Percentiles rank a stretch among this genome's conserved stretches.
Evolutionary conservation across 2,113 vertebrate genomes (phyloP).

Genomic region (Motacilla alba): DNA sequence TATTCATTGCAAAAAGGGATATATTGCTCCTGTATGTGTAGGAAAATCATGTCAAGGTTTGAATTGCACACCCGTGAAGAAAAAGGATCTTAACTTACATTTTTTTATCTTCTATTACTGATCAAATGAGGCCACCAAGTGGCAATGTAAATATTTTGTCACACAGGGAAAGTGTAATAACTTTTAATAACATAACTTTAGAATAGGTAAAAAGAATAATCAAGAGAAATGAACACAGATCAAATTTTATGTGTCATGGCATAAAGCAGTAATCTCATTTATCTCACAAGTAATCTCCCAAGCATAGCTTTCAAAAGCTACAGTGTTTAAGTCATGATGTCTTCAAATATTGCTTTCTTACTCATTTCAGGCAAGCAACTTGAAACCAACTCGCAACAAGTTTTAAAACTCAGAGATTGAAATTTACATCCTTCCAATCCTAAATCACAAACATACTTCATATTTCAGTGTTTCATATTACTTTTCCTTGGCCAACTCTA

Average conservation of each 20-base stretch:
- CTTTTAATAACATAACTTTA: background rate
- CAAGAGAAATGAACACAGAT: background rate
- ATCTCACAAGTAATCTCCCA: fast-evolving
- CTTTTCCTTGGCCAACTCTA: background rate
- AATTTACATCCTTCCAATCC: background rate
- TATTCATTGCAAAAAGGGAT: background rate
- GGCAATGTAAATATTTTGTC: background rate
- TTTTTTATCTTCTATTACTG: background rate
- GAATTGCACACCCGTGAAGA: background rate
- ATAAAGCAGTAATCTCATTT: background rate
- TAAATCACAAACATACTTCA: background rate
- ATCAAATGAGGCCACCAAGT: conserved; percentile 50
- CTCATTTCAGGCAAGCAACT: background rate
- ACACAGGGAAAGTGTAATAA: background rate
- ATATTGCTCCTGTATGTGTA: background rate
- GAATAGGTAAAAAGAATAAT: background rate
- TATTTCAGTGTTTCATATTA: background rate
- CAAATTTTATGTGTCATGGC: background rate
- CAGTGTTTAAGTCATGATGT: background rate
- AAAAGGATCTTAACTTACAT: background rate
- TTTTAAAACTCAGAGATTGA: background rate
- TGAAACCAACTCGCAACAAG: background rate
- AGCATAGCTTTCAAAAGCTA: background rate
- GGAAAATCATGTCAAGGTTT: background rate
- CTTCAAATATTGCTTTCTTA: background rate